These are phyloP conservation scores for Hybognathus amarus DNA, from an alignment of 2,797 vertebrate genomes.

Conservation along the genomic window DNA sequence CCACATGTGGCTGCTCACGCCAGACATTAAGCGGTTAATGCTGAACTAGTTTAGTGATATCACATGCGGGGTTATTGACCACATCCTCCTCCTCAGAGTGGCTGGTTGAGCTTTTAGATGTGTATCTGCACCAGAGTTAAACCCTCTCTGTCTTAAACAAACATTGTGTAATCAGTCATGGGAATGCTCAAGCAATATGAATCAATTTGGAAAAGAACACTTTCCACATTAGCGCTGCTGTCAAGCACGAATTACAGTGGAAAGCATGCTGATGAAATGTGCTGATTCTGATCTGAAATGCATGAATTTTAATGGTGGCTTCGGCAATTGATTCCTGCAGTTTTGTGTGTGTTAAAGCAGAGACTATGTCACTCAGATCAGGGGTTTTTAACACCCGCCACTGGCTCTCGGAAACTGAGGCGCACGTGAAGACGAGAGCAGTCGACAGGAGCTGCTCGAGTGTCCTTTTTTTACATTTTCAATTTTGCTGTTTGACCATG, in stretches of 20 bases:
- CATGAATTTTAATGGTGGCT: not conserved
- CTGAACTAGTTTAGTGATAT: slow-evolving; percentile 83
- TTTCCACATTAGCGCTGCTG: slow-evolving; percentile 61
- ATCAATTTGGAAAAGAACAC: slow-evolving; percentile 54
- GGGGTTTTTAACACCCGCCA: slow-evolving; percentile 71
- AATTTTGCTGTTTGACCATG: not conserved
- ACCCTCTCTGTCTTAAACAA: slow-evolving; percentile 72
- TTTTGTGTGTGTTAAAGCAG: slow-evolving; percentile 30
- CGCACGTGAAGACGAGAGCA: slow-evolving; percentile 61
- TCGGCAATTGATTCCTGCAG: not conserved
- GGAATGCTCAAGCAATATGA: slow-evolving; percentile 59
- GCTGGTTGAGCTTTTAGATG: slow-evolving; percentile 74
- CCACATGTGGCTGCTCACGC: slow-evolving; percentile 74
- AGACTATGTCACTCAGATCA: slow-evolving; percentile 71
- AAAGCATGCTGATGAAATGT: slow-evolving; percentile 9
- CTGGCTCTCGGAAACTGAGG: slow-evolving; percentile 63
- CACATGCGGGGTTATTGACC: slow-evolving; percentile 80
- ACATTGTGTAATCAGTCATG: slow-evolving; percentile 75
- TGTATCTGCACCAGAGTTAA: slow-evolving; percentile 67
- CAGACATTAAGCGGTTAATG: slow-evolving; percentile 83
- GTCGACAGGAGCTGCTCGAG: not conserved
- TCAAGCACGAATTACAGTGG: slow-evolving; percentile 45
- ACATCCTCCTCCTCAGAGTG: slow-evolving; percentile 63
- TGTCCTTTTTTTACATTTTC: not conserved
- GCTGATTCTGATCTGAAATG: not conserved